A percentile compares a stretch with the other conserved stretches of the same genome.
Evolutionary conservation across 1,140 invertebrate species (phyloP).

Genomic region (Copidosoma floridanum): DNA sequence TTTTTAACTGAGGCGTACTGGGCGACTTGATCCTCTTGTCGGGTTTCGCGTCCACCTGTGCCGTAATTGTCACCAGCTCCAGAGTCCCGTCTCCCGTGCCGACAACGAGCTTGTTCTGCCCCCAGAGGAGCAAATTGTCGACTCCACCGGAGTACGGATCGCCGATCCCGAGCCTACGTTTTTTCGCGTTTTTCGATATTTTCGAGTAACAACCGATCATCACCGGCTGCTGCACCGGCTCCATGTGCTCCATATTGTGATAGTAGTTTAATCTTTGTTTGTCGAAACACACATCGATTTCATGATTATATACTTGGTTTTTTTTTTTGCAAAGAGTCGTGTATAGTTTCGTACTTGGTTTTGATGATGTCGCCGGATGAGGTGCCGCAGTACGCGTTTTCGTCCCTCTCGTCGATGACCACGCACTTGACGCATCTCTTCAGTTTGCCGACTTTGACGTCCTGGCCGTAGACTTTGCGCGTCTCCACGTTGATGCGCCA

Average conservation of each 20-base stretch:
- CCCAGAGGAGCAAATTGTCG: conserved; percentile 64
- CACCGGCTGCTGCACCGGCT: conserved; percentile 58
- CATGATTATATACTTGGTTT: no score
- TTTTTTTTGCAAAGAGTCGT: conserved; percentile 1
- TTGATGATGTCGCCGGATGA: conserved; percentile 71
- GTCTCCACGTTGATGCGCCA: conserved; percentile 75
- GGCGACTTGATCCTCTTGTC: conserved; percentile 36
- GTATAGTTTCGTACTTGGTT: conserved; percentile 41
- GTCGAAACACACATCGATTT: no score
- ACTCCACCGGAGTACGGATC: conserved; percentile 63
- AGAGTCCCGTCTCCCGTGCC: conserved; percentile 82
- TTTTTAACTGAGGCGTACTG: conserved; percentile 60
- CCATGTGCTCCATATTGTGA: conserved; percentile 56
- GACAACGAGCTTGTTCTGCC: conserved; percentile 65
- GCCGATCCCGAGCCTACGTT: conserved; percentile 46
- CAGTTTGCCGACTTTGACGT: conserved; percentile 71
- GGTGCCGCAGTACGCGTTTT: conserved; percentile 80
- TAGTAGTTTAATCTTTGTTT: conserved; percentile 63
- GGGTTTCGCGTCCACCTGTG: conserved; percentile 27
- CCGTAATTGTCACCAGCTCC: conserved; percentile 67
- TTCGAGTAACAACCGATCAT: conserved; percentile 72
- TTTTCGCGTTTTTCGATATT: conserved; percentile 49
- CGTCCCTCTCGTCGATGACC: conserved; percentile 65
- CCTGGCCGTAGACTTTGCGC: conserved; percentile 67
- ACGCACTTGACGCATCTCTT: conserved; percentile 66